Percentiles rank a stretch among this genome's conserved stretches.
These are phyloP conservation scores for Ornithoptera alexandrae DNA, from an alignment of 2,888 invertebrate species.

Conservation along the genomic window DNA sequence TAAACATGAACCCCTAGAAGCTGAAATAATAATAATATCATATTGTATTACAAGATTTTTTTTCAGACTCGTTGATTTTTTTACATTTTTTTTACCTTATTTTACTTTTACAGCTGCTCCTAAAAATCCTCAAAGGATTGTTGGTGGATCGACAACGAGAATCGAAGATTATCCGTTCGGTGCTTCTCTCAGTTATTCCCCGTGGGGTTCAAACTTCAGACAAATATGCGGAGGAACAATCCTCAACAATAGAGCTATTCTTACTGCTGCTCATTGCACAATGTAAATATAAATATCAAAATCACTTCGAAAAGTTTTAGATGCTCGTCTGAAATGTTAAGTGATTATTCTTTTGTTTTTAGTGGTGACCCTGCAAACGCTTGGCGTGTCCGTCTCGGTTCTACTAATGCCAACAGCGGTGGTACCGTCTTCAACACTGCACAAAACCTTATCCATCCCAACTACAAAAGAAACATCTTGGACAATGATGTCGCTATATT, in stretches of 20 bases:
- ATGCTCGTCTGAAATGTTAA: not conserved
- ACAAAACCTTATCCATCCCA: constrained; percentile 38
- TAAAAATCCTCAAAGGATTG: constrained; percentile 32
- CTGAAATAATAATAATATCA: not conserved
- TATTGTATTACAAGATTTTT: not conserved
- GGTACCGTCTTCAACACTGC: constrained; percentile 33
- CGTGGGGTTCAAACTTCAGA: constrained; percentile 29
- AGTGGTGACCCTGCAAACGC: constrained; percentile 30
- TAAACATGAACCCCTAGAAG: too few species aligned
- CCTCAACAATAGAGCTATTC: constrained; percentile 38
- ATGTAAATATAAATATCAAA: constrained; percentile 33
- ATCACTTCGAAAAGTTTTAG: not conserved
- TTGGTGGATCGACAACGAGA: constrained; percentile 36
- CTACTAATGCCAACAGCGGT: constrained; percentile 37
- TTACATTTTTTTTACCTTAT: not conserved
- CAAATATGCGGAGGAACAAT: constrained; percentile 43
- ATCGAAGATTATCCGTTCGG: constrained; percentile 36
- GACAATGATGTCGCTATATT: constrained; percentile 51
- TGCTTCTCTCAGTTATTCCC: constrained; percentile 32
- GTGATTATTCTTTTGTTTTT: not conserved
- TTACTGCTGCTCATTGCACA: constrained; percentile 42
- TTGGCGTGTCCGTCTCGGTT: constrained; percentile 44
- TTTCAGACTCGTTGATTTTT: not conserved
- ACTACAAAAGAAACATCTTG: constrained; percentile 33
- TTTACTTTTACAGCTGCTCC: not conserved